Conservation (phyloP, 2,113 vertebrate genomes). For the Bubo scandiacus region DNA sequence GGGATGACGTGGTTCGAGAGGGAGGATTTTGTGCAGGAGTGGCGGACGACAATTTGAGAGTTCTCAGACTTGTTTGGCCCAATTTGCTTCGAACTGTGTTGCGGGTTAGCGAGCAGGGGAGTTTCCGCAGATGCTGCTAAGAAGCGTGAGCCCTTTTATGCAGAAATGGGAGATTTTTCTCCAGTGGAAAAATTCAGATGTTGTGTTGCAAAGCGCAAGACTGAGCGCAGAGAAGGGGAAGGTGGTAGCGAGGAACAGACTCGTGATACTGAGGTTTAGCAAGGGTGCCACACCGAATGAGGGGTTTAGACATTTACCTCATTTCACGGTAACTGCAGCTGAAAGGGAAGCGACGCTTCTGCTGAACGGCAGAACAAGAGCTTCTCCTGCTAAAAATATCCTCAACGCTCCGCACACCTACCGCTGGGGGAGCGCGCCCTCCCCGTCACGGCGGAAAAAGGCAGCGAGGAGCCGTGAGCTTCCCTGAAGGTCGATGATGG, state of each 20-base stretch:
- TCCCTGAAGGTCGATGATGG: background rate
- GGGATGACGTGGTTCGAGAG: background rate
- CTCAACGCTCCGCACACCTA: background rate
- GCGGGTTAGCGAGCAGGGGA: background rate
- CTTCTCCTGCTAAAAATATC: background rate
- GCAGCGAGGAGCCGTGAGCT: background rate
- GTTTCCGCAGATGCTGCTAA: background rate
- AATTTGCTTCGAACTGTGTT: fast-evolving
- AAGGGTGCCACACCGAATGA: fast-evolving
- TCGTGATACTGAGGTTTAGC: background rate
- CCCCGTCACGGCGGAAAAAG: fast-evolving
- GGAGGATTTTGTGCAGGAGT: background rate
- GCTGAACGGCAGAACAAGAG: background rate
- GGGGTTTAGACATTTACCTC: background rate
- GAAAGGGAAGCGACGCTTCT: background rate
- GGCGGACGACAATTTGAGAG: fast-evolving
- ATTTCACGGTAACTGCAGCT: background rate
- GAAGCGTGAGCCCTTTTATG: background rate
- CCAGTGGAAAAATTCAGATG: background rate
- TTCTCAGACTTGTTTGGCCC: background rate
- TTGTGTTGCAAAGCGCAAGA: background rate
- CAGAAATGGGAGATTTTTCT: background rate
- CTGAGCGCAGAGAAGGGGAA: background rate
- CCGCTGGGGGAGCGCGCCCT: background rate
- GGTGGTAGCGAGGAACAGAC: background rate